Base-by-base conservation (phyloP, 2,888 invertebrate genomes). In the Electrophaes corylata region DNA sequence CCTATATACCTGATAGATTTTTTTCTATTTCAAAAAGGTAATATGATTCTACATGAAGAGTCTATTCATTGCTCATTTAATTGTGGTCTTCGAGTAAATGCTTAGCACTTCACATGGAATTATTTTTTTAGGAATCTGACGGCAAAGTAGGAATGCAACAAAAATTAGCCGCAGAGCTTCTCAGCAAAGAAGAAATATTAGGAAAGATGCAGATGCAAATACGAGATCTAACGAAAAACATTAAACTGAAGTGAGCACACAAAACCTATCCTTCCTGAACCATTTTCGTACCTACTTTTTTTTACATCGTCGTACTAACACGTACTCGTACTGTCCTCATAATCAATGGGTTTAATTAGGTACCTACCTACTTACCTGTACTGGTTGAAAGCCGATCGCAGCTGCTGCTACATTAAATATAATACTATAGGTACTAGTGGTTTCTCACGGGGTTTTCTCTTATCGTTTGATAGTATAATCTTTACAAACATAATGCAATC, bases 121-220 rank as follows among this genome's bases (percentile, higher is more conserved):
- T 20, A 4, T 2, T 12, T 41, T 41, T 29, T 54, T 83, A 87
- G 84, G 90, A 91, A 63, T 73, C 87, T 0, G 90, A 91, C 16
- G 85, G 86, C 66, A 88, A 89, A 72, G 77, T 86, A 66, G 86
- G 86, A 33, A 83, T 89, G 71, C 88, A 92, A 74, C 91, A 91
- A 66, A 91, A 91, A 71, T 63, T 93, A 65, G 88, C 90, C 3
- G 86, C 86, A 5, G 92, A 93, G 61, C 79, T 93, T 26, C 64
- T 89, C 5, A 86, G 78, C 62, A 92, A 91, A 64, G 92, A 91
- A 62, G 90, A 91, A 77, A 77, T 87, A 60, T 67, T 90, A 54
- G 77, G 76, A 45, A 89, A 91, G 65, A 86, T 91, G 87, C 90
- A 91, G 69, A 75, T 69, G 55, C 90, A 91, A 75, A 81, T 89